Base-by-base conservation (phyloP, 2,797 vertebrate genomes). In the Adelosebastes latens region DNA sequence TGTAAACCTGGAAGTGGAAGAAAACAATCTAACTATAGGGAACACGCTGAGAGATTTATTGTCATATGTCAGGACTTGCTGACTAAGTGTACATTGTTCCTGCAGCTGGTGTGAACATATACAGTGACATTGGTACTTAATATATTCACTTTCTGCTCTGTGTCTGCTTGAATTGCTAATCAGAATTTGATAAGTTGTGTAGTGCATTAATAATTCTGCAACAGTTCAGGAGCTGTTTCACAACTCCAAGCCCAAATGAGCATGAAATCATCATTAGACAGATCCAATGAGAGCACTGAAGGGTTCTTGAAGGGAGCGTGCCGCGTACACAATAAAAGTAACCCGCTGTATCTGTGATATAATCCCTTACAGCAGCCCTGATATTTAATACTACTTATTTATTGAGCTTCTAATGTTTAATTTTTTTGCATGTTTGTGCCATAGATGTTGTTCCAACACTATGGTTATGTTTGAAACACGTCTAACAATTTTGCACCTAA, bases 271-370 rank as follows among this genome's bases (percentile, higher is more conserved):
- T 66, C 25, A 66, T 22, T 9, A 63, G 10, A 20, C 34, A 39
- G 8, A 58, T 53, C 9, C 24, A 42, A 27, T 20, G 8, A 32
- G 11, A 20, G n/a, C 11, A 16, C 11, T 29, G 13, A 7, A 11
- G 29, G 8, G 8, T 62, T 22, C 25, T 16, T 46, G 42, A 46
- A 46, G 42, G 0, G 14, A 46, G 42, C 42, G 6, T 46, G 14
- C 6, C 0, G 0, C 4, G 9, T 11, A 32, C 16, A 36, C 14
- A 1, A n/a, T 9, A n/a, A 27, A 72, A 60, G 8, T 32, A 24
- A 9, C 13, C 25, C 8, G 25, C 24, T 31, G 58, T 20, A 58
- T 39, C 22, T 31, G 25, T 25, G 1, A 24, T 39, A n/a, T 1
- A 55, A 32, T 39, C 18, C 8, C 14, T 39, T 42, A 75, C 25